Percentiles rank a stretch among this genome's conserved stretches.
Evolutionary conservation across 2,797 vertebrate species (phyloP).

Genomic region (Syngnathus rostellatus): DNA sequence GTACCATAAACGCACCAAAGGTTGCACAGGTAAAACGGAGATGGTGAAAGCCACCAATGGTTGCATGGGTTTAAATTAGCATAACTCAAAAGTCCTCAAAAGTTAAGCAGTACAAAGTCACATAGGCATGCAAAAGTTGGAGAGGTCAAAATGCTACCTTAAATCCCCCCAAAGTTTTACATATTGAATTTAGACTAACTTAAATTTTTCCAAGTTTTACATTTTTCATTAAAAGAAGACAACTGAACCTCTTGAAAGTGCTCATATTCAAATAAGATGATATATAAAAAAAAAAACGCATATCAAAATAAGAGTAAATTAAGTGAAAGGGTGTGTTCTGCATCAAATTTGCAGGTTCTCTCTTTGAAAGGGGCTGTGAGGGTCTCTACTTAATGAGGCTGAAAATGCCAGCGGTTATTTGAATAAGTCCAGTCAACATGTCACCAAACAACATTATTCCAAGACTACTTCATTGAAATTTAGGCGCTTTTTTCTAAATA

Average conservation of each 20-base stretch:
- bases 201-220: too few species aligned
- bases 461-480: not conserved
- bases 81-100: not conserved
- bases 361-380: not conserved
- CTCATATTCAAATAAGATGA: not conserved
- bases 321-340: not conserved
- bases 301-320: not conserved
- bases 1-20: not conserved
- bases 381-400: not conserved
- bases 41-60: not conserved
- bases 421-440: slow-evolving; percentile 2
- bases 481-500: not conserved
- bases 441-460: slow-evolving; percentile 5
- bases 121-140: not conserved
- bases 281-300: not conserved
- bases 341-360: not conserved
- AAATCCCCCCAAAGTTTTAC: not conserved
- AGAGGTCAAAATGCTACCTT: not conserved
- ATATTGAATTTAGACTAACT: not conserved
- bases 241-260: too few species aligned
- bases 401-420: slow-evolving; percentile 5
- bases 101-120: too few species aligned
- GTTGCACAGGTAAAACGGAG: not conserved
- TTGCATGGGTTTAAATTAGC: not conserved
- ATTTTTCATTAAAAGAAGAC: too few species aligned